Conservation (phyloP, 2,888 invertebrate species). For the Agrotis segetum region DNA sequence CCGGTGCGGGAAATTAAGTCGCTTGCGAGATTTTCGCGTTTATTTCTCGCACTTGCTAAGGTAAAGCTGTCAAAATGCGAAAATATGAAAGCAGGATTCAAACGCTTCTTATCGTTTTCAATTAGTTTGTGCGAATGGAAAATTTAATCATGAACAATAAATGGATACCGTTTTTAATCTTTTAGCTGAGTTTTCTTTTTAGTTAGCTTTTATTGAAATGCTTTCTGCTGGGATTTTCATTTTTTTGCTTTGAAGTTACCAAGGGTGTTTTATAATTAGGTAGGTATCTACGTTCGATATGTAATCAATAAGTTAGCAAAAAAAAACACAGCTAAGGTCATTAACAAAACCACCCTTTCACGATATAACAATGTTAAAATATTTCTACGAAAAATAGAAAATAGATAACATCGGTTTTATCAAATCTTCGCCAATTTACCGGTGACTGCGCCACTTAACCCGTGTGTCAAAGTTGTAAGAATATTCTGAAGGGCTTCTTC, state of each 20-base stretch:
- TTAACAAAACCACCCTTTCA: neutral
- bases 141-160: slow-evolving; percentile 36
- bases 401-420: slow-evolving; percentile 50
- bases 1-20: slow-evolving; percentile 85
- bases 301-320: neutral
- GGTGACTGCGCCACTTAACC: slow-evolving; percentile 62
- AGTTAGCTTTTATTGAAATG: slow-evolving; percentile 16
- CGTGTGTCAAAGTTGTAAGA: slow-evolving; percentile 49
- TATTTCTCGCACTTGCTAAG: slow-evolving; percentile 45
- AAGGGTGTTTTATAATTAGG: too few relatives aligned
- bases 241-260: neutral
- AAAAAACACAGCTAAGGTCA: neutral
- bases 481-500: slow-evolving; percentile 40
- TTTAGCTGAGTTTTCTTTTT: slow-evolving; percentile 33
- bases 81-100: slow-evolving; percentile 43
- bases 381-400: slow-evolving; percentile 30
- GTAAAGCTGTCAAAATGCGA: slow-evolving; percentile 32
- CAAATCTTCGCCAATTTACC: slow-evolving; percentile 61
- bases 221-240: neutral
- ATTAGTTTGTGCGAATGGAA: slow-evolving; percentile 39
- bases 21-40: slow-evolving; percentile 71
- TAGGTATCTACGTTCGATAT: too few relatives aligned
- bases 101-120: slow-evolving; percentile 38
- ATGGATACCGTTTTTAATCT: slow-evolving; percentile 43
- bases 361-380: neutral